These are phyloP conservation scores for Danionella dracula DNA, from an alignment of 2,797 vertebrate genomes.

Conservation along the genomic window DNA sequence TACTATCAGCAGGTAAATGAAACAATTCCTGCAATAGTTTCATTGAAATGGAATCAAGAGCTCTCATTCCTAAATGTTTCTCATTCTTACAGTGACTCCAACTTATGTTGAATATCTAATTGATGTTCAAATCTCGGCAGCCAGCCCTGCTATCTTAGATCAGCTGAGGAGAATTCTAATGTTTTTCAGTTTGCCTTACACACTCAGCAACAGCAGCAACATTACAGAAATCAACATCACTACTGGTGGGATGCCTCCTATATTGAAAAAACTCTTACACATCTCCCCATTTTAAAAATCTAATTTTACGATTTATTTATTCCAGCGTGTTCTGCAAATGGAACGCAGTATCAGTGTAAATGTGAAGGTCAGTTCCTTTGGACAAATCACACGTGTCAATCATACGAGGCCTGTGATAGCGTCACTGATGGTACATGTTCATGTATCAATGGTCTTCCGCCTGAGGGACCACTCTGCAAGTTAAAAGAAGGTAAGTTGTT, in stretches of 20 bases:
- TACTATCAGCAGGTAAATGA: constrained; percentile 4
- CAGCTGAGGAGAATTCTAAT: constrained; percentile 21
- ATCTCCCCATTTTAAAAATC: not conserved
- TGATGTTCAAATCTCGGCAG: constrained; percentile 33
- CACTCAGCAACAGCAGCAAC: constrained; percentile 5
- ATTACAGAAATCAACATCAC: constrained; percentile 33
- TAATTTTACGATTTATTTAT: not conserved
- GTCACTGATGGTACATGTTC: constrained; percentile 44
- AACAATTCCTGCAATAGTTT: not conserved
- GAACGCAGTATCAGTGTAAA: constrained; percentile 15
- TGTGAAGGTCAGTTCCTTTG: constrained; percentile 34
- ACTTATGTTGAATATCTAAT: constrained; percentile 18
- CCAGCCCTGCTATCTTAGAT: constrained; percentile 2
- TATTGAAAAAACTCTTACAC: not conserved
- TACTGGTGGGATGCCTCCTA: not conserved
- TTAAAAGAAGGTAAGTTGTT: constrained; percentile 56
- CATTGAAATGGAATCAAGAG: not conserved
- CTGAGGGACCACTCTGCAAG: constrained; percentile 61
- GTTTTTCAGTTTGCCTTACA: constrained; percentile 26
- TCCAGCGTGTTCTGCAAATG: constrained; percentile 16
- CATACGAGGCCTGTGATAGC: constrained; percentile 44
- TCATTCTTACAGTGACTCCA: constrained; percentile 1
- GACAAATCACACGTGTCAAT: constrained; percentile 28
- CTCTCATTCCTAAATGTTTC: not conserved
- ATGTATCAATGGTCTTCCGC: constrained; percentile 57